Evolutionary conservation across 1,140 invertebrate species (phyloP), one percentile per base, ranked within the genome.

Genomic region (Panulirus ornatus): DNA sequence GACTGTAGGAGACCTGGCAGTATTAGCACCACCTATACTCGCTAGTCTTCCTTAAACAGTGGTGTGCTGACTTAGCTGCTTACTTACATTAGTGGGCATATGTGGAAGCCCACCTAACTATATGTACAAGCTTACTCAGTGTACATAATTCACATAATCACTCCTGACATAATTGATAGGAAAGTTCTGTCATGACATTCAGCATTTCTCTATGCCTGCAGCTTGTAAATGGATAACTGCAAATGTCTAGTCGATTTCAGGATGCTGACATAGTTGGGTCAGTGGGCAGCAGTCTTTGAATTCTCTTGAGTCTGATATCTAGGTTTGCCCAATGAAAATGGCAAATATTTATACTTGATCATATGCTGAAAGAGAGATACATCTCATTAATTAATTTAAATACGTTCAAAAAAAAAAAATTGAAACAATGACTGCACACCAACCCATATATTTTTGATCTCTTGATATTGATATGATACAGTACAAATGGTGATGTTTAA

Each of bases 281-380:
- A 89, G 87, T 89, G 87, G 42, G 87, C 87, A 9, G 87, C 40
- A 3, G 87, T 27, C 54, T 89, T 89, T 40, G 14, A n/a, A 40
- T 83, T 89, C 34, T 89, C 87, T 82, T 89, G 87, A 44, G 40
- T 44, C 70, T 89, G 27, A 79, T 92, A 92, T 9, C 91, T 87
- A 27, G 97, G 98, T 95, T 99, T 99, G 91, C 98, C 98, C 94
- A 98, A 97, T 47, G 98, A 99, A 94, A 99, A 99, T 88, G 99
- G 99, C 94, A 99, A 95, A 94, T 99, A 99, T 94, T 97, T 96
- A 94, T 99, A 99, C 94, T 98, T 99, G 93, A 99, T 98, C 99
- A 99, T 99, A 95, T 99, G 99, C 98, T 99, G 95, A 90, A 96
- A 11, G 47, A 19, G 22, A n/a, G 8, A 30, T 19, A 76, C 11